Percentiles rank a stretch among this genome's conserved stretches.
These are phyloP conservation scores for Trichogramma evanescens DNA, from an alignment of 2,888 invertebrate species.

Conservation along the genomic window DNA sequence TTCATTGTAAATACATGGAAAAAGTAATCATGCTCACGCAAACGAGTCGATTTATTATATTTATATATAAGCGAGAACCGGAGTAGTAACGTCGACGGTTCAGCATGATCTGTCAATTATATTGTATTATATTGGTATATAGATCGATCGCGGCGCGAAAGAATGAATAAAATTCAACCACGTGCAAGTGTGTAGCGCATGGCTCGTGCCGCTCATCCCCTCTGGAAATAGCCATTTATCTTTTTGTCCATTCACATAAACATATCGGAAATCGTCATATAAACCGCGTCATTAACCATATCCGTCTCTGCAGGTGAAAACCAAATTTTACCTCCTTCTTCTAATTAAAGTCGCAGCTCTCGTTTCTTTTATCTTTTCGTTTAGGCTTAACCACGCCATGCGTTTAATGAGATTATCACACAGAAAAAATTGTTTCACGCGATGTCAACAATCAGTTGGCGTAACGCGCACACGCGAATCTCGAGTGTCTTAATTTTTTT, in stretches of 20 bases:
- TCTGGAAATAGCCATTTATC: too few relatives aligned
- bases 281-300: conserved; percentile 32
- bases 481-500: conserved; percentile 22
- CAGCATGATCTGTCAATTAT: background rate
- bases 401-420: conserved; percentile 45
- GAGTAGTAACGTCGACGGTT: conserved; percentile 29
- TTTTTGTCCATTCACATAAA: too few relatives aligned
- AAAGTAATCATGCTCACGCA: background rate
- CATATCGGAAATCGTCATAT: background rate
- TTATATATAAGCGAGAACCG: conserved; percentile 19
- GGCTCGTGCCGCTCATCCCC: too few relatives aligned
- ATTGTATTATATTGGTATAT: too few relatives aligned
- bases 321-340: conserved; percentile 10
- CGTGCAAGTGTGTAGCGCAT: too few relatives aligned
- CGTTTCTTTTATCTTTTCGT: conserved; percentile 28
- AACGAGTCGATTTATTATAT: background rate
- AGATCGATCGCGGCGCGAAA: too few relatives aligned
- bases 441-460: conserved; percentile 43
- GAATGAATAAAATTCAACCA: too few relatives aligned
- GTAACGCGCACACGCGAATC: conserved; percentile 37
- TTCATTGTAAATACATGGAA: conserved; percentile 4
- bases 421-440: conserved; percentile 42
- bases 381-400: conserved; percentile 42
- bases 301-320: conserved; percentile 11
- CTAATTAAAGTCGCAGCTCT: conserved; percentile 16